Base-by-base conservation (phyloP, 2,113 vertebrate genomes). In the Lontra canadensis region DNA sequence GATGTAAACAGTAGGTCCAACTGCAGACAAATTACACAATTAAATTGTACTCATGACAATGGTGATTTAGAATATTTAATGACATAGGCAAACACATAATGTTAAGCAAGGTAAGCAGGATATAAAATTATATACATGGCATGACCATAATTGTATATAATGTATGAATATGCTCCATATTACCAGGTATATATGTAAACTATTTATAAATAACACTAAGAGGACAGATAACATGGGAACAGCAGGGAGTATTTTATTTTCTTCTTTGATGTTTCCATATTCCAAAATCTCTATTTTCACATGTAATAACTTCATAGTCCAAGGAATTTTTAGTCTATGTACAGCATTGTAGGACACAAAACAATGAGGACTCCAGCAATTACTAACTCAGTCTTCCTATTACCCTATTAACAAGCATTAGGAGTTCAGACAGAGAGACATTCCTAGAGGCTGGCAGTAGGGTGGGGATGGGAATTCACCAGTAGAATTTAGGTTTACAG, bases 41-140 rank as follows among this genome's bases (percentile, higher is more conserved):
- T 81, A 93, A 85, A 94, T 31, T 91, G 18, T 10, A 95, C 52
- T 95, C 83, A 74, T 90, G 73, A 74, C 55, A 83, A 90, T 90
- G 90, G 11, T 83, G 59, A 96, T 31, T 92, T 84, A 63, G 9
- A 93, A 96, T 73, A 90, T 69, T 69, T 86, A 94, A 57, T 76
- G 63, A 83, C 36, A 73, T 7, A 79, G 71, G 21, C 59, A 97
- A 96, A 93, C 63, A 59, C 21, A 86, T 6, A 63, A 86, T 55
- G 78, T 34, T 76, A 79, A 82, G 18, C 59, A 94, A 93, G 59
- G 91, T 92, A 71, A 87, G 17, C 9, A 84, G 61, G 21, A 74
- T 55, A 13, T 1, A 97, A 89, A 94, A 47, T 76, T 79, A 96
- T n/a, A 89, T 42, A 52, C 7, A 63, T n/a, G 20, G 9, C 25